phyloP scores from a whole-genome alignment of 2,888 invertebrate genomes.

The Hydrotaea cyrtoneurina region DNA sequence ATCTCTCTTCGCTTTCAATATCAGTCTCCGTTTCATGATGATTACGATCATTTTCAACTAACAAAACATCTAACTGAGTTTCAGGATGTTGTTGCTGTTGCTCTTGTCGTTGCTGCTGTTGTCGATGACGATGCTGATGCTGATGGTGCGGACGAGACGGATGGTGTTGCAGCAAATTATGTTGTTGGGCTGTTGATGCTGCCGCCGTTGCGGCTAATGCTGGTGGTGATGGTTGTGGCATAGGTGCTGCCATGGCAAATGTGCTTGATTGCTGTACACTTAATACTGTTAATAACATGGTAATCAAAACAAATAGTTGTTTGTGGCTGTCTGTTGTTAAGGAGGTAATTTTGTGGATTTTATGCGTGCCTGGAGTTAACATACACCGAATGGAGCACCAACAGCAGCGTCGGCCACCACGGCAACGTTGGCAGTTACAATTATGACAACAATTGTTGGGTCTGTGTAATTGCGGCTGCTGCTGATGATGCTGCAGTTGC shows the following conservation, averaged over 20 bases:
- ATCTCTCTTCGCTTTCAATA: conserved; percentile 39
- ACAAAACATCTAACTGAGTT: background rate
- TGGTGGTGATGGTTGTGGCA: conserved; percentile 54
- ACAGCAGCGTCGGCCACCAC: conserved; percentile 42
- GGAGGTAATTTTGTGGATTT: conserved; percentile 64
- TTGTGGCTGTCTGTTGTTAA: conserved; percentile 61
- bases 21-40: conserved; percentile 51
- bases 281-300: conserved; percentile 70
- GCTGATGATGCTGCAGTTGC: background rate
- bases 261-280: conserved; percentile 57
- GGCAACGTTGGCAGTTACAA: conserved; percentile 56
- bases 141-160: background rate
- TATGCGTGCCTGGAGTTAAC: conserved; percentile 60
- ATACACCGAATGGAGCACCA: conserved; percentile 48
- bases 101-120: conserved; percentile 5
- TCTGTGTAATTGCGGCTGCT: conserved; percentile 49
- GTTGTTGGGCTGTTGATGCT: conserved; percentile 16
- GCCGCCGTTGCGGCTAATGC: conserved; percentile 23
- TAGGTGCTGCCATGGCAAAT: conserved; percentile 61
- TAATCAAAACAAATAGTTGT: conserved; percentile 64
- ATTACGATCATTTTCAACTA: conserved; percentile 37
- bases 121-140: conserved; percentile 33
- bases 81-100: conserved; percentile 12
- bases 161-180: conserved; percentile 43
- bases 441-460: conserved; percentile 58